phyloP scores from a whole-genome alignment of 2,797 vertebrate species.

The Lagodon rhomboides region DNA sequence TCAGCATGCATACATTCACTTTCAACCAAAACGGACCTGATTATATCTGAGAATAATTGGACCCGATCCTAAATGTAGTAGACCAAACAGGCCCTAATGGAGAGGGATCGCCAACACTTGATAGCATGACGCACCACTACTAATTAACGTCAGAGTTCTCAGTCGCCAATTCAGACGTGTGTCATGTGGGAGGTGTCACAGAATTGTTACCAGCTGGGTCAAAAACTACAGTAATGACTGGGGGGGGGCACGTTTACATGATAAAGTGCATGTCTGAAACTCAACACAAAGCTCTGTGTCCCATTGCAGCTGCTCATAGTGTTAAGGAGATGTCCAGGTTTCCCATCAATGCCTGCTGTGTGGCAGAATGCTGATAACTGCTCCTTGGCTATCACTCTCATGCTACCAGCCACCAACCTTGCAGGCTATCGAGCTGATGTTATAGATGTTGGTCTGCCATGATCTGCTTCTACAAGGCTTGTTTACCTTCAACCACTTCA shows the following conservation, averaged over 20 bases:
- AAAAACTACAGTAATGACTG: too few species aligned
- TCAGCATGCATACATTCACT: not conserved
- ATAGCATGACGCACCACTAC: not conserved
- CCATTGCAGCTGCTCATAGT: not conserved
- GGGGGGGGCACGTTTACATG: not conserved
- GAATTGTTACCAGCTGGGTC: conserved; percentile 1
- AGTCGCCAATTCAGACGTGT: not conserved
- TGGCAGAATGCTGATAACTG: not conserved
- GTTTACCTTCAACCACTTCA: not conserved
- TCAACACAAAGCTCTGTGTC: conserved; percentile 6
- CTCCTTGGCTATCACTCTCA: not conserved
- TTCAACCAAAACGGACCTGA: not conserved
- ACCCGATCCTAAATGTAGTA: not conserved
- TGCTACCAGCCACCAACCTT: not conserved
- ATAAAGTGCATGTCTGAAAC: not conserved
- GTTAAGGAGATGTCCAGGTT: not conserved
- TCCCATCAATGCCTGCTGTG: not conserved
- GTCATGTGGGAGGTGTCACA: not conserved
- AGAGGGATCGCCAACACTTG: conserved; percentile 5
- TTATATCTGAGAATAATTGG: not conserved
- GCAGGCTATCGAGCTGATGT: not conserved
- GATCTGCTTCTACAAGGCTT: not conserved
- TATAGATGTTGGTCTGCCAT: not conserved
- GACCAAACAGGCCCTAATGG: not conserved
- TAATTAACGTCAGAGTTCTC: conserved; percentile 27